These are phyloP conservation scores for Nematolebias whitei DNA, from an alignment of 2,113 vertebrate species.

Conservation along the genomic window DNA sequence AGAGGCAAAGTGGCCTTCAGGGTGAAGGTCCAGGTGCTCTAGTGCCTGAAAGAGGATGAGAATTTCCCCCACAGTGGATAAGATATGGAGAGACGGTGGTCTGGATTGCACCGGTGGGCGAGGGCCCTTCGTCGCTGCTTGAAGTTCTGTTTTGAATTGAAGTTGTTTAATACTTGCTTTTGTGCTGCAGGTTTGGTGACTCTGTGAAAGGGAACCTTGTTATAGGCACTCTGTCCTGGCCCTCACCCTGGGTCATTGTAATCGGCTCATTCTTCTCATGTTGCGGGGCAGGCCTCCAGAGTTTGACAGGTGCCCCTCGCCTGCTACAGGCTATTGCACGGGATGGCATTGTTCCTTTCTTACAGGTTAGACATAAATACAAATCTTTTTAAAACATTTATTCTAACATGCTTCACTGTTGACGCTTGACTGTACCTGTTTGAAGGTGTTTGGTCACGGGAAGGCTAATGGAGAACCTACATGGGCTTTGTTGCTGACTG, in stretches of 20 bases:
- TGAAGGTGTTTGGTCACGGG: slow-evolving; percentile 92
- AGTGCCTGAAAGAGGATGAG: no score
- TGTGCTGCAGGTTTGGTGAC: slow-evolving; percentile 88
- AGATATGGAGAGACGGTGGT: no score
- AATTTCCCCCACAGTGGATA: no score
- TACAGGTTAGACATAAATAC: slow-evolving; percentile 80
- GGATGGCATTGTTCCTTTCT: slow-evolving; percentile 92
- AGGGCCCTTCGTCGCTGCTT: no score
- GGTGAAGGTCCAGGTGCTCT: no score
- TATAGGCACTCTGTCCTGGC: slow-evolving; percentile 94
- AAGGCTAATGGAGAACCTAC: slow-evolving; percentile 97
- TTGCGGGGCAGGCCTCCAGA: slow-evolving; percentile 94
- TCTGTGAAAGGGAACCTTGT: slow-evolving; percentile 93
- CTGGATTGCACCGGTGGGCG: no score
- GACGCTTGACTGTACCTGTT: not conserved
- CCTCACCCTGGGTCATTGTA: slow-evolving; percentile 97
- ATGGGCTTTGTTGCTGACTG: slow-evolving; percentile 93
- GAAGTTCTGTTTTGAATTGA: no score
- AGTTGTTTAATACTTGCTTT: slow-evolving; percentile 14
- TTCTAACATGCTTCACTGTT: not conserved
- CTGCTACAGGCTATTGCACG: slow-evolving; percentile 94
- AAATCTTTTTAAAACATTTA: not conserved
- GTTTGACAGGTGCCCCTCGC: slow-evolving; percentile 92
- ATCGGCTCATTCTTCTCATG: slow-evolving; percentile 98
- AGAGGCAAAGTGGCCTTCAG: no score